Conservation (phyloP, 2,113 vertebrate genomes). For the Xyrauchen texanus region DNA sequence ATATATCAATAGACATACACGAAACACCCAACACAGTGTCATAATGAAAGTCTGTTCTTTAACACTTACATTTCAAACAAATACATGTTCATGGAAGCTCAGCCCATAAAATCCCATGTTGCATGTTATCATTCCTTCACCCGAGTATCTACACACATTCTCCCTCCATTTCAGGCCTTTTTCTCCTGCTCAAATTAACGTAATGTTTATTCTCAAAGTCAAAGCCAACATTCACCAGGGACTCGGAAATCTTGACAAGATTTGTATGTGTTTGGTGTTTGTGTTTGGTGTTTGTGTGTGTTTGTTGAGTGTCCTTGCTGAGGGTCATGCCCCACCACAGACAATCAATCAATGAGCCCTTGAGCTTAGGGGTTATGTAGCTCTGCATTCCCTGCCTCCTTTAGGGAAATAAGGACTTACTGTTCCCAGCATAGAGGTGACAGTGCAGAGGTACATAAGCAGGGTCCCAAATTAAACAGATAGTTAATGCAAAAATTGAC, state of each 20-base stretch:
- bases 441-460: neutral
- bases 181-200: constrained; percentile 37
- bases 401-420: constrained; percentile 11
- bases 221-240: constrained; percentile 50
- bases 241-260: constrained; percentile 49
- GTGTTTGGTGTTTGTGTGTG: no score
- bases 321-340: constrained; percentile 34
- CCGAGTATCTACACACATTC: neutral
- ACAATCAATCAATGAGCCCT: constrained; percentile 49
- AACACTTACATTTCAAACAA: neutral
- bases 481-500: no score
- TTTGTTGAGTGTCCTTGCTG: constrained; percentile 28
- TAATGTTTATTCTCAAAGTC: constrained; percentile 61
- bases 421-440: neutral
- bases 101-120: neutral
- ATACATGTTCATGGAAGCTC: constrained; percentile 16
- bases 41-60: neutral
- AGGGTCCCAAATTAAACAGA: no score
- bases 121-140: neutral
- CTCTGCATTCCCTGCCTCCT: constrained; percentile 15
- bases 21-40: neutral
- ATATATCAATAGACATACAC: neutral
- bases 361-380: constrained; percentile 33
- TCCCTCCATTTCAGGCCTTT: neutral
- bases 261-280: constrained; percentile 14